Evolutionary conservation across 2,113 vertebrate species (phyloP), one percentile per base, ranked within the genome.

Genomic region (Xenopus tropicalis): DNA sequence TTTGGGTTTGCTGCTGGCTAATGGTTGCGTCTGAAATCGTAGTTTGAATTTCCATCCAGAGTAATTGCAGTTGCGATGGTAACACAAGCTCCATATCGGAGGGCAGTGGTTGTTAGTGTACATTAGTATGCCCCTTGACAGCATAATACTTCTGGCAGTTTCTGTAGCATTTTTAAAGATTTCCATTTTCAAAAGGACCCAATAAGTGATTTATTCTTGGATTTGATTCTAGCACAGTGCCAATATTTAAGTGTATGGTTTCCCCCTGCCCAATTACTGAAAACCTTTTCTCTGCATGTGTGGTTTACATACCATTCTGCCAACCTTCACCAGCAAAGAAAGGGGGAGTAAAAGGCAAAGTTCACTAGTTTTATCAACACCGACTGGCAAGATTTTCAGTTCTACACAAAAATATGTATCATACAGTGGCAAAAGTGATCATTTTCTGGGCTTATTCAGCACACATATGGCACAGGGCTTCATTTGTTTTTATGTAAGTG

Each of bases 1-100:
- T 14, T 48, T 14, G 11, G 14, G 93, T 91, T 93, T 90, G 46
- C 90, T 94, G 90, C 92, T 95, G 94, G 94, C 94, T 94, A 94
- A 89, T 93, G 91, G 90, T 87, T 95, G 88, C 89, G 88, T 87
- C 89, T 90, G 91, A 86, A 91, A 91, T 93, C 87, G 86, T 86
- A 62, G 84, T 89, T 85, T n/a, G 21, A 14, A 66, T 66, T 66
- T 66, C 20, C n/a, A 14, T 23, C n/a, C 10, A 21, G 12, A 20
- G 62, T 10, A 64, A n/a, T 43, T 19, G 20, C 13, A 14, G 1
- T 37, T 29, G 19, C n/a, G 14, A 20, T 43, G 44, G 46, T 64
- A 42, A 64, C 29, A n/a, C 29, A 42, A 19, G 19, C 37, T 46
- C 22, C 10, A n/a, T n/a, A 20, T 48, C 8, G 42, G 42, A 66